phyloP scores from a whole-genome alignment of 2,113 vertebrate genomes.

The Elephas maximus region DNA sequence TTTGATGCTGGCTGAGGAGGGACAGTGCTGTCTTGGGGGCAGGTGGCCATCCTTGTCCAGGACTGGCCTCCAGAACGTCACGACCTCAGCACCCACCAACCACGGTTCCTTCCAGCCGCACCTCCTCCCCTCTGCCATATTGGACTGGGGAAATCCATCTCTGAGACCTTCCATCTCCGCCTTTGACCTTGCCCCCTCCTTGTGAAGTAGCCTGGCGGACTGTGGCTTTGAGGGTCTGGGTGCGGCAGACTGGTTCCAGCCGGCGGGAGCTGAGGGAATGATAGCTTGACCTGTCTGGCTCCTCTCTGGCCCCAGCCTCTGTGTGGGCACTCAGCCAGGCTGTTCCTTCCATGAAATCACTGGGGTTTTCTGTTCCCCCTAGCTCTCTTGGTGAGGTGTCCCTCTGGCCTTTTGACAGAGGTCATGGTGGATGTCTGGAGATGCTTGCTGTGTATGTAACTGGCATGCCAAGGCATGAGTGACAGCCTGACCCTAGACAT shows the following conservation, averaged over 20 bases:
- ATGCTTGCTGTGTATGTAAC: not conserved
- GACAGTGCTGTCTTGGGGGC: not conserved
- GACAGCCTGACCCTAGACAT: not conserved
- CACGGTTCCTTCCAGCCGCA: not conserved
- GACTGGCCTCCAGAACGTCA: not conserved
- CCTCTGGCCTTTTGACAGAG: not conserved
- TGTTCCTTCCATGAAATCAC: not conserved
- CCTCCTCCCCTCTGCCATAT: not conserved
- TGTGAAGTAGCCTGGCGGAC: not conserved
- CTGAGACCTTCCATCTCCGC: not conserved
- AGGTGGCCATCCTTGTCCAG: not conserved
- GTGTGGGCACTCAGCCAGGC: accelerated
- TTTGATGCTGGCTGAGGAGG: slow-evolving; percentile 68
- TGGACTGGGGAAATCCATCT: slow-evolving; percentile 49
- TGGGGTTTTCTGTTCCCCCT: not conserved
- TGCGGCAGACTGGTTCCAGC: not conserved
- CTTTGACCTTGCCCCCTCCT: slow-evolving; percentile 13
- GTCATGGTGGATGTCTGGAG: not conserved
- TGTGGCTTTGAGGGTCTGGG: not conserved
- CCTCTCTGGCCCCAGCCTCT: not conserved
- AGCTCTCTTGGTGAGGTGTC: not conserved
- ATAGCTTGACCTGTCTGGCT: not conserved
- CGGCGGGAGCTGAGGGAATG: not conserved
- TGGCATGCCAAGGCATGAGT: accelerated
- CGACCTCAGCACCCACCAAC: not conserved